Evolutionary conservation across 2,113 vertebrate genomes (phyloP).

Genomic region (Chamaetylas fuelleborni): DNA sequence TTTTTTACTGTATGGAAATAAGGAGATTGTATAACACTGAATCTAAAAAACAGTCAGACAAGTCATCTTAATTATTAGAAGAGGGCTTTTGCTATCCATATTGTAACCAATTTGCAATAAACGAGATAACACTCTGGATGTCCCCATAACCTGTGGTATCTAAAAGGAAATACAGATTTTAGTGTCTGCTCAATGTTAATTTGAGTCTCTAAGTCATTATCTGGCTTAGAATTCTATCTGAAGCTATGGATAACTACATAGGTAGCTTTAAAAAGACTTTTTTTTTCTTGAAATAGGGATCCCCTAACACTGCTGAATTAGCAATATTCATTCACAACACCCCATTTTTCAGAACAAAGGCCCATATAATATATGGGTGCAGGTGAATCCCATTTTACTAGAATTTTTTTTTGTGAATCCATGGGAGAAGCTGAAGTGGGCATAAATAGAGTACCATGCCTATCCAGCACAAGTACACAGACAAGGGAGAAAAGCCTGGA

Average conservation of each 20-base stretch:
- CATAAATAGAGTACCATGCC: not conserved
- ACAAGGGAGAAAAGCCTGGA: not conserved
- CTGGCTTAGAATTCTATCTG: not conserved
- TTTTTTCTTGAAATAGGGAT: not conserved
- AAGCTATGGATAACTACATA: not conserved
- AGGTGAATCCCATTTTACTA: not conserved
- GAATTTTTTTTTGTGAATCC: not conserved
- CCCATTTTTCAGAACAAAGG: not conserved
- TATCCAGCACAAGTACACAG: not conserved
- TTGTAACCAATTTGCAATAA: not conserved
- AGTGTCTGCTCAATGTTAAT: not conserved
- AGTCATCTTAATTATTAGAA: not conserved
- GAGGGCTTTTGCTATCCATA: not conserved
- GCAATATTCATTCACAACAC: not conserved
- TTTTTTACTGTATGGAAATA: constrained; percentile 26
- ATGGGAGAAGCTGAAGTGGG: not conserved
- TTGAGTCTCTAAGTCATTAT: not conserved
- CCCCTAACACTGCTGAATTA: not conserved
- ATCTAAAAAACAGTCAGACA: not conserved
- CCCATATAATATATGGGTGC: not conserved
- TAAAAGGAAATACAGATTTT: not conserved
- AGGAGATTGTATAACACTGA: not conserved
- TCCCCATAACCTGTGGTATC: not conserved
- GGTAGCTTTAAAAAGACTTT: not conserved
- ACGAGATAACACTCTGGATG: not conserved